Base-by-base conservation (phyloP, 2,888 invertebrate species). In the Polymixis flavicincta region DNA sequence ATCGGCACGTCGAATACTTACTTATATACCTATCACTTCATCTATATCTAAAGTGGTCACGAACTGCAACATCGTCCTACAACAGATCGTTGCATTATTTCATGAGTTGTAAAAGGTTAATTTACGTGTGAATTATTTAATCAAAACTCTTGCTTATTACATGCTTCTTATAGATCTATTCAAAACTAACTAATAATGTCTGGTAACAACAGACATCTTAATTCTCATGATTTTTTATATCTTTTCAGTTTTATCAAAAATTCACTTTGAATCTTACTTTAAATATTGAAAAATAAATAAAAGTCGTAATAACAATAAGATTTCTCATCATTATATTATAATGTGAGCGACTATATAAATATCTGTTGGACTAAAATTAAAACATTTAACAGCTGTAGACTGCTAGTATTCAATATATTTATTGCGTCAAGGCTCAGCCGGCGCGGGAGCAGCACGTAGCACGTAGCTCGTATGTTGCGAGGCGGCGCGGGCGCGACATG, bases 371-470 rank as follows among this genome's bases (percentile, higher is more conserved):
- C 45, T 63, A 55, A 71, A 73, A 80, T 71, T 65, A 74, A 72
- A 72, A 70, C 37, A 28, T 45, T 52, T 52, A 63, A 64, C 76
- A 76, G 72, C 52, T 80, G 60, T 60, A 48, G 60, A 67, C 55
- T 60, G 69, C 37, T 48, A 32, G 42, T 69, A 55, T 73, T 76
- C n/a, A 65, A 76, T 67, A 71, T 83, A 76, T 71, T 76, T 65
- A 69, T 76, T 76, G 68, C 73, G 71, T 69, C 70, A 71, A 57
- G 65, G 48, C 64, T 70, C 73, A 28, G 57, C 11, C 37, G 66
- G 54, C 52, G 57, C 72, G 83, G 66, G 54, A 82, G 64, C 59
- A 61, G 19, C 74, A 67, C 71, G 60, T 14, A 61, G 54, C 25
- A 57, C 71, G 57, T 19, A 59, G 54, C 14, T 7, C 59, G 59